Conservation (phyloP, 2,113 vertebrate genomes). For the Sapajus apella region DNA sequence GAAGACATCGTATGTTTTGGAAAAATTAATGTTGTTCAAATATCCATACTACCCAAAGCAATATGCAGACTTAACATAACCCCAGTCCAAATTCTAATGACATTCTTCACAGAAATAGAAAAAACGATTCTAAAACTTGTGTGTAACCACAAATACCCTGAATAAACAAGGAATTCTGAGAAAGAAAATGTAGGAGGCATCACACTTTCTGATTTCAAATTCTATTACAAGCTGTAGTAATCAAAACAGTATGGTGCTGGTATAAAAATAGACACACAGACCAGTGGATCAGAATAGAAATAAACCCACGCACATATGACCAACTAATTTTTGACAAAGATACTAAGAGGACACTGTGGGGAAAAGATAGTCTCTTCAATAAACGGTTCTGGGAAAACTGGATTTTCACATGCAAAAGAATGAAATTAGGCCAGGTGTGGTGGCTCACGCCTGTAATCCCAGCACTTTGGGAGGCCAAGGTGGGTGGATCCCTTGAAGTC, state of each 20-base stretch:
- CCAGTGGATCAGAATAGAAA: not conserved
- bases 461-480: not conserved
- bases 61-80: not conserved
- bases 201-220: not conserved
- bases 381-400: not conserved
- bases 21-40: not conserved
- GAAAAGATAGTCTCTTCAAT: not conserved
- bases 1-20: not conserved
- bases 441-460: not conserved
- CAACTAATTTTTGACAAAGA: not conserved
- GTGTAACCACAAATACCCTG: not conserved
- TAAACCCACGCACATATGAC: not conserved
- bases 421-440: not conserved
- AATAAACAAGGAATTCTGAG: not conserved
- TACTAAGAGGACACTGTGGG: not conserved
- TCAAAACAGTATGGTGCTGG: not conserved
- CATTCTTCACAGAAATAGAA: not conserved
- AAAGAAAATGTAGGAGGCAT: not conserved
- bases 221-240: not conserved
- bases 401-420: no score
- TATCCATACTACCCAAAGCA: not conserved
- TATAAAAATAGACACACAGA: not conserved
- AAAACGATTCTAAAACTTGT: not conserved
- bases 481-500: not conserved
- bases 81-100: not conserved